Conservation (phyloP, 2,888 invertebrate genomes). For the Trissonchulus sp. region DNA sequence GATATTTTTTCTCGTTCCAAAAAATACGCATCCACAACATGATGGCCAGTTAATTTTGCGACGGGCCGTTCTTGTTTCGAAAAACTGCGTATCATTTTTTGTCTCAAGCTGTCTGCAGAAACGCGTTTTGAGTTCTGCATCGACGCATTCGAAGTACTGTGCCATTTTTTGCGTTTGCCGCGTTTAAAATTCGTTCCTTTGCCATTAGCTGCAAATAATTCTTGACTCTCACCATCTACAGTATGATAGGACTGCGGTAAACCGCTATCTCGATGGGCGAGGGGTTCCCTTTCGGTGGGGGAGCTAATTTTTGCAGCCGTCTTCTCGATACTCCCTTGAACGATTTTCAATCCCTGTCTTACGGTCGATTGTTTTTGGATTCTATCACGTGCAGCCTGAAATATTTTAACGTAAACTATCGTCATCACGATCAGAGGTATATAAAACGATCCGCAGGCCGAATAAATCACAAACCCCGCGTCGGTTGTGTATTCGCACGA, state of each 20-base stretch:
- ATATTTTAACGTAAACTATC: slow-evolving; percentile 90
- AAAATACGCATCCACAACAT: slow-evolving; percentile 31
- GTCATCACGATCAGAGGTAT: slow-evolving; percentile 90
- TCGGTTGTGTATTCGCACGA: slow-evolving; percentile 24
- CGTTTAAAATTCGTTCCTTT: neutral
- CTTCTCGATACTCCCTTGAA: neutral
- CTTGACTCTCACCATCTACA: neutral
- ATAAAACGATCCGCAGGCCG: slow-evolving; percentile 86
- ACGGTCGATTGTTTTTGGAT: slow-evolving; percentile 44
- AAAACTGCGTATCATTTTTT: neutral
- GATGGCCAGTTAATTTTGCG: neutral
- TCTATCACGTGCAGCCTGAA: slow-evolving; percentile 78
- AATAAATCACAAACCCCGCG: slow-evolving; percentile 71
- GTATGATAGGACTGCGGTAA: neutral
- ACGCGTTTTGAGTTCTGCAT: no score
- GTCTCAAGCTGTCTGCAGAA: neutral
- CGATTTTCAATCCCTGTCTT: neutral
- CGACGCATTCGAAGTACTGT: neutral
- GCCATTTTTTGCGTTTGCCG: neutral
- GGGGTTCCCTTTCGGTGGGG: neutral
- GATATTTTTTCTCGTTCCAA: slow-evolving; percentile 49
- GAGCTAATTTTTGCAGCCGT: neutral
- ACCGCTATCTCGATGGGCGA: neutral
- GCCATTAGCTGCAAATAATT: neutral
- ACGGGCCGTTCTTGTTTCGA: neutral